Percentiles rank a stretch among this genome's conserved stretches.
Evolutionary conservation across 1,140 invertebrate genomes (phyloP).

Genomic region (Solenopsis fugax): DNA sequence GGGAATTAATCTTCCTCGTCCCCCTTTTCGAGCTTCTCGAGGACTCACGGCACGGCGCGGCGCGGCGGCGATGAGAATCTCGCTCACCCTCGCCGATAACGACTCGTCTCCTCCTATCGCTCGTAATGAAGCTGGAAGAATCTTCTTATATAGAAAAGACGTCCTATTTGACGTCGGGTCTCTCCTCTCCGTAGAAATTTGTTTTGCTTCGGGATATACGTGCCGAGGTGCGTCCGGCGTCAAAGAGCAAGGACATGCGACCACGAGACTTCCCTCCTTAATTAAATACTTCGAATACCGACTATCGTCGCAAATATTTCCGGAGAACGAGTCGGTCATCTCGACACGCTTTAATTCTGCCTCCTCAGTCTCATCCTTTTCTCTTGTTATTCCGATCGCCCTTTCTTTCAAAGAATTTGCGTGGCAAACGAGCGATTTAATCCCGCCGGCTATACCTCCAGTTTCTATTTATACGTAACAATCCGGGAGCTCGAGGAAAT

Average conservation of each 20-base stretch:
- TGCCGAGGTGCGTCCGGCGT: not conserved
- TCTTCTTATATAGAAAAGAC: not conserved
- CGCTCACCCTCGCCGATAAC: conserved; percentile 1
- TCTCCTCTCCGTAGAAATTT: not conserved
- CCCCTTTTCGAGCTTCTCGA: not conserved
- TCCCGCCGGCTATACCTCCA: not conserved
- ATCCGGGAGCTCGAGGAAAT: not conserved
- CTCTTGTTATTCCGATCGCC: not conserved
- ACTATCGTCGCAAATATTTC: conserved; percentile 37
- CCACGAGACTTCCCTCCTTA: conserved; percentile 24
- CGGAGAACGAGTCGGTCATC: not conserved
- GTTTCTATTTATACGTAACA: conserved; percentile 1
- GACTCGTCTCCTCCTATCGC: conserved; percentile 5
- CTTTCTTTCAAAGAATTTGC: conserved; percentile 17
- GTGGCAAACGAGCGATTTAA: conserved; percentile 13
- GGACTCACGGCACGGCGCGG: not conserved
- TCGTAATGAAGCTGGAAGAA: conserved; percentile 9
- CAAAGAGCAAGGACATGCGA: conserved; percentile 29
- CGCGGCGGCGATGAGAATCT: not conserved
- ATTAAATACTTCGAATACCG: conserved; percentile 48
- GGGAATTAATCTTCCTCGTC: conserved; percentile 11
- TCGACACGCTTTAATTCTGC: not conserved
- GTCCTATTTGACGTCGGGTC: not conserved
- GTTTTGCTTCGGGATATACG: conserved; percentile 30
- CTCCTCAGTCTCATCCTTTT: not conserved